Evolutionary conservation across 2,113 vertebrate genomes (phyloP), one percentile per base, ranked within the genome.

Genomic region (Onychorhynchus coronatus): DNA sequence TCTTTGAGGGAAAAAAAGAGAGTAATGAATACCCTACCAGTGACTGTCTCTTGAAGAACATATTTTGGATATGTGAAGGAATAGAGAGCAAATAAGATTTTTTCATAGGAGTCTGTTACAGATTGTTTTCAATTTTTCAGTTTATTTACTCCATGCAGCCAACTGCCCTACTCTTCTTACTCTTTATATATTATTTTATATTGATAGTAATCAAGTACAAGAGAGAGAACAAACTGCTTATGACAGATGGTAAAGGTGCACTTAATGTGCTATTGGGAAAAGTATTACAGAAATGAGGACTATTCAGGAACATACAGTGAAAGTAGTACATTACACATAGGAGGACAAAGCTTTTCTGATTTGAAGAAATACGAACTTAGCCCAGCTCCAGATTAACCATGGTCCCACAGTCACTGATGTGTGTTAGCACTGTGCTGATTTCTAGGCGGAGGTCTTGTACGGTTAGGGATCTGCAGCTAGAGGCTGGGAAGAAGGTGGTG

Each of bases 341-440:
- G 82, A 93, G 85, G n/a, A 82, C 50, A 87, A 91, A 59, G 61
- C 42, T 87, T 78, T 93, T 96, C 92, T 93, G 88, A 92, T 88
- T 50, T 91, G 89, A 95, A 59, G 77, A 95, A 95, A 46, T 87
- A 79, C 88, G 95, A 91, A 94, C 97, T 94, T 90, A 77, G 53
- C 47, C 88, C 65, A 87, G 46, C 39, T 94, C 30, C 56, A 91
- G 46, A 59, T 88, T 85, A 90, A 59, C 35, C 27, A 31, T 2
- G 4, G 58, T 85, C 91, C 74, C 80, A 72, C 33, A 96, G 88
- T 62, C 78, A 73, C 58, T 80, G 49, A 90, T 62, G 50, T 81
- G 52, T 2, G 3, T 74, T 91, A 91, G 31, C 41, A 71, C 28
- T 37, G n/a, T 41, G 31, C 85, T 83, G 67, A 65, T 96, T 91